Evolutionary conservation across 2,888 invertebrate species (phyloP).

Genomic region (Idaea dimidiata): DNA sequence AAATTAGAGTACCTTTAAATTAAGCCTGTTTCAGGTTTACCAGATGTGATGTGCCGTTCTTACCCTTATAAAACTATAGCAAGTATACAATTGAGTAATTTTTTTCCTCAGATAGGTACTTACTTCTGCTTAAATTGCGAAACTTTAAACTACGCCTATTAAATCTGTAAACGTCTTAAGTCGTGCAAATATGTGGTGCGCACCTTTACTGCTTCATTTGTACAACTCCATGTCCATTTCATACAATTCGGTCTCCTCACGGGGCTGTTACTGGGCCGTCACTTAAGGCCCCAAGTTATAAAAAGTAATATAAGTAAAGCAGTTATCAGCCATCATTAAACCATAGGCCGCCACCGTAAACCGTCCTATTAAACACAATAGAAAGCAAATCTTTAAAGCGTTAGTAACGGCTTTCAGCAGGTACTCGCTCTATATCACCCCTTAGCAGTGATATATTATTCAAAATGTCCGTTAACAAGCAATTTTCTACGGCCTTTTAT

Average conservation of each 20-base stretch:
- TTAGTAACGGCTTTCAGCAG: conserved; percentile 10
- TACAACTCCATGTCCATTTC: no score
- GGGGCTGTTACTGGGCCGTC: no score
- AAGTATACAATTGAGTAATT: no score
- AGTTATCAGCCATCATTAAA: not conserved
- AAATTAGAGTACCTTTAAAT: not conserved
- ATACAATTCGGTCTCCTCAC: no score
- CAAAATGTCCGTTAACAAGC: conserved; percentile 31
- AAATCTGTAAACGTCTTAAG: no score
- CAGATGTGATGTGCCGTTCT: not conserved
- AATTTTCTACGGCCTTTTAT: conserved; percentile 30
- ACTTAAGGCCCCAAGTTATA: not conserved
- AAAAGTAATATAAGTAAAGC: not conserved
- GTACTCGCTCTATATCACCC: conserved; percentile 14
- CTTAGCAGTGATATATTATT: conserved; percentile 27
- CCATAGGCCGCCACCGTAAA: not conserved
- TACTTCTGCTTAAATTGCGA: no score
- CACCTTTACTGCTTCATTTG: no score
- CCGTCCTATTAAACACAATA: not conserved
- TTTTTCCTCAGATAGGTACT: no score
- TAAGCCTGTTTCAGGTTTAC: not conserved
- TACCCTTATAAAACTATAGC: not conserved
- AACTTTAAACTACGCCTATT: no score
- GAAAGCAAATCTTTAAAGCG: conserved; percentile 3
- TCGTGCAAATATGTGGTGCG: no score